These are phyloP conservation scores for Omphaloscelis lunosa DNA, from an alignment of 2,888 invertebrate genomes.

Conservation along the genomic window DNA sequence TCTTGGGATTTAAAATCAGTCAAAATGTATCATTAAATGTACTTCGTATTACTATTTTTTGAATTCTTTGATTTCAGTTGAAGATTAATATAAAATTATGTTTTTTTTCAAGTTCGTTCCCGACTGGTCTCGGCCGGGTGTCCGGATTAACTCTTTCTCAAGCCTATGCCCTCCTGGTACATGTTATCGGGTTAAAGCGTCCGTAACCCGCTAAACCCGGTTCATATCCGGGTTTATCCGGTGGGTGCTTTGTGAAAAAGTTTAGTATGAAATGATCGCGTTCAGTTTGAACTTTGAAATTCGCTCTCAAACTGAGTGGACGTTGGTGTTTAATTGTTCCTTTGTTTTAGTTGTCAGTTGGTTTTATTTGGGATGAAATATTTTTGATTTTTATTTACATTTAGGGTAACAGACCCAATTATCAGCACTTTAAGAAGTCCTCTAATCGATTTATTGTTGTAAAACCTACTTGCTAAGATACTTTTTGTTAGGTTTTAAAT, in stretches of 20 bases:
- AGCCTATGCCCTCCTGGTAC: constrained; percentile 82
- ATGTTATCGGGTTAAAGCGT: constrained; percentile 86
- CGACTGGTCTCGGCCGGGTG: constrained; percentile 52
- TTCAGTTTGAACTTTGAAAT: not conserved
- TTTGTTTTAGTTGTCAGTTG: not conserved
- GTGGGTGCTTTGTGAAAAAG: constrained; percentile 10
- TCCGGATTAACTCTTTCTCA: constrained; percentile 78
- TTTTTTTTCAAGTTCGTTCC: not conserved
- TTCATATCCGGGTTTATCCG: constrained; percentile 79
- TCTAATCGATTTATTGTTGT: too few relatives aligned
- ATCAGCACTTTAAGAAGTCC: too few relatives aligned
- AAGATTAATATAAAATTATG: not conserved
- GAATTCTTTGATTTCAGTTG: too few relatives aligned
- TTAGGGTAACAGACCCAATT: too few relatives aligned
- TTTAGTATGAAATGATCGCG: not conserved
- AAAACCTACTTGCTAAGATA: too few relatives aligned
- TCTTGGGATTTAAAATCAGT: not conserved
- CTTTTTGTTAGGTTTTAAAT: too few relatives aligned
- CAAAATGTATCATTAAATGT: not conserved
- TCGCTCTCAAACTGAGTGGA: not conserved
- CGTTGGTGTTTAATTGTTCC: not conserved
- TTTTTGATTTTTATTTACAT: not conserved
- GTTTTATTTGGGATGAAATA: not conserved
- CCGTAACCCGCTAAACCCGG: constrained; percentile 84
- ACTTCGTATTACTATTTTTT: not conserved